Percentiles rank a stretch among this genome's conserved stretches.
Conservation (phyloP, 2,888 invertebrate genomes). For the Pristionchus arcanus region DNA sequence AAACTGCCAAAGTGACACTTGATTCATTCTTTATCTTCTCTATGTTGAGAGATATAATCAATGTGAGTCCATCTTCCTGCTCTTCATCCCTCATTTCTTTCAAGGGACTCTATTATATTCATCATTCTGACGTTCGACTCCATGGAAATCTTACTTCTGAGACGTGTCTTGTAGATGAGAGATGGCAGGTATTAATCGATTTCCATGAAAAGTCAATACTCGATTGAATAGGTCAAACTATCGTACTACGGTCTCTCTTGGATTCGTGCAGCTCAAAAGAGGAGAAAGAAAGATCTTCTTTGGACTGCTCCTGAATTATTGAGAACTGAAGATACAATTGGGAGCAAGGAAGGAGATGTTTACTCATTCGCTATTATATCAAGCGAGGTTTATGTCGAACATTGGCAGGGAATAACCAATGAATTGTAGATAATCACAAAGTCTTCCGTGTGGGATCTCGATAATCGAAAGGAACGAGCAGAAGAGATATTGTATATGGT, state of each 20-base stretch:
- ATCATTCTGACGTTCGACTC: slow-evolving; percentile 34
- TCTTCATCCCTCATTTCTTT: background rate
- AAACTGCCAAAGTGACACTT: slow-evolving; percentile 65
- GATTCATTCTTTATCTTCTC: slow-evolving; percentile 77
- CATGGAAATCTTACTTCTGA: slow-evolving; percentile 59
- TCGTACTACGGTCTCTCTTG: slow-evolving; percentile 66
- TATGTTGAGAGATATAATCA: slow-evolving; percentile 71
- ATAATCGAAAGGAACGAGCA: slow-evolving; percentile 56
- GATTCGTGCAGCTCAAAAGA: slow-evolving; percentile 54
- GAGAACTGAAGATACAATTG: slow-evolving; percentile 57
- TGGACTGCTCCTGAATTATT: slow-evolving; percentile 55
- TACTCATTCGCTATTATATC: slow-evolving; percentile 76
- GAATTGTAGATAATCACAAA: slow-evolving; percentile 46
- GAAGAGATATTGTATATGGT: slow-evolving; percentile 64
- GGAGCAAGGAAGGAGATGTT: slow-evolving; percentile 72
- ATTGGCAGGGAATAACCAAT: background rate
- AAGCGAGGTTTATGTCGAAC: slow-evolving; percentile 61
- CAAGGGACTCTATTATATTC: slow-evolving; percentile 56
- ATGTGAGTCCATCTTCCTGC: slow-evolving; percentile 59
- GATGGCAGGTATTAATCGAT: slow-evolving; percentile 55
- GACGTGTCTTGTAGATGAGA: slow-evolving; percentile 59
- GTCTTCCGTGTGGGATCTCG: slow-evolving; percentile 56
- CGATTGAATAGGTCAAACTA: slow-evolving; percentile 66
- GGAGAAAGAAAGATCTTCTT: slow-evolving; percentile 46
- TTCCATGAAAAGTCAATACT: background rate